phyloP scores from a whole-genome alignment of 2,113 vertebrate species.

The Myxocyprinus asiaticus region DNA sequence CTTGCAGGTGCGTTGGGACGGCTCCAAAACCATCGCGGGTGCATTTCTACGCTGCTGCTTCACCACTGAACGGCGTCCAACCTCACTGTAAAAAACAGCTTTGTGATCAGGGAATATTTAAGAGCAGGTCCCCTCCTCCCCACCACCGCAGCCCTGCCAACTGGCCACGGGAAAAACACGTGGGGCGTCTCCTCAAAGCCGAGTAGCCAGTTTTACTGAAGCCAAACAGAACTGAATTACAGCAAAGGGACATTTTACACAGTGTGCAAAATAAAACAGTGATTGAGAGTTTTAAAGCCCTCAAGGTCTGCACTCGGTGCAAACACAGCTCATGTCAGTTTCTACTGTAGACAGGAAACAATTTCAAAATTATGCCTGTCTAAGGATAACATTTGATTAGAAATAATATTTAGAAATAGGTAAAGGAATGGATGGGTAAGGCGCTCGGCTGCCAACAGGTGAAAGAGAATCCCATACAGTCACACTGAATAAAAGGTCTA shows the following conservation, averaged over 20 bases:
- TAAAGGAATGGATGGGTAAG: background rate
- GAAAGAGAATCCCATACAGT: too few relatives aligned
- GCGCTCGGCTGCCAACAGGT: too few relatives aligned
- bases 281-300: constrained; percentile 18
- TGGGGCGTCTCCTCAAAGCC: constrained; percentile 52
- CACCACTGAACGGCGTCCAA: constrained; percentile 55
- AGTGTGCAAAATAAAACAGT: constrained; percentile 53
- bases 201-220: constrained; percentile 50
- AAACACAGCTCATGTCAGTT: constrained; percentile 8
- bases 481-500: too few relatives aligned
- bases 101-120: constrained; percentile 50
- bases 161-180: constrained; percentile 50
- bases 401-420: too few relatives aligned
- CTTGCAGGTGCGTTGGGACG: constrained; percentile 67
- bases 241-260: constrained; percentile 53
- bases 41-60: constrained; percentile 59
- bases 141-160: constrained; percentile 21
- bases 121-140: constrained; percentile 45
- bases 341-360: background rate
- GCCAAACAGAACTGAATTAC: constrained; percentile 54
- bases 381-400: too few relatives aligned
- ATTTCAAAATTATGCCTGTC: background rate
- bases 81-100: constrained; percentile 48
- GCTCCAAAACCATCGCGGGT: constrained; percentile 60
- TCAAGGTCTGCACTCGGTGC: background rate